Conservation (phyloP, 1,140 invertebrate species). For the Drosophila miranda region DNA sequence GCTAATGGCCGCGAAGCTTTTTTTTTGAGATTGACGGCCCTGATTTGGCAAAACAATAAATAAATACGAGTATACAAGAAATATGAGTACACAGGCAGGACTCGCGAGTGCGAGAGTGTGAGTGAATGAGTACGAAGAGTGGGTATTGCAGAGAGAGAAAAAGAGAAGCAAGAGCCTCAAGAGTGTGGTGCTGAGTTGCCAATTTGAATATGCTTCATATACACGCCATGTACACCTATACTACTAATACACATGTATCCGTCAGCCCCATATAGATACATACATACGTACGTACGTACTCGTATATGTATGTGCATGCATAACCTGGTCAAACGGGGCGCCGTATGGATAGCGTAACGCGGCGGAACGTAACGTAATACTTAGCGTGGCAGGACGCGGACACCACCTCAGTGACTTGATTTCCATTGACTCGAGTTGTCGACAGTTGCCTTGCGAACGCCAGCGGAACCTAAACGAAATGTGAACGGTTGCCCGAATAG, state of each 20-base stretch:
- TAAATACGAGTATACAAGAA: slow-evolving; percentile 58
- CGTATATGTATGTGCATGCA: slow-evolving; percentile 8
- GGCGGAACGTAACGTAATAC: slow-evolving; percentile 45
- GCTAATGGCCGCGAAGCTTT: slow-evolving; percentile 64
- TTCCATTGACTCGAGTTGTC: slow-evolving; percentile 22
- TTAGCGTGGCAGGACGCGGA: slow-evolving; percentile 22
- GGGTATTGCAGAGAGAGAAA: slow-evolving; percentile 16
- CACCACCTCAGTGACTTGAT: slow-evolving; percentile 6
- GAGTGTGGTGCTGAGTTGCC: slow-evolving; percentile 51
- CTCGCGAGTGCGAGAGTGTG: not conserved
- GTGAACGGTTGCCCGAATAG: slow-evolving; percentile 28
- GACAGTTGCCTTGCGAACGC: slow-evolving; percentile 69
- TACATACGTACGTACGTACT: not conserved
- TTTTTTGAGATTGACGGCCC: slow-evolving; percentile 57
- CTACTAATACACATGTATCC: not conserved
- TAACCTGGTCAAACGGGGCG: slow-evolving; percentile 44
- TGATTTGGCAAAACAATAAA: slow-evolving; percentile 73
- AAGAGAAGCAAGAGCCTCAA: no score
- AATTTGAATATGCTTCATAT: slow-evolving; percentile 74
- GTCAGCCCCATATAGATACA: no score
- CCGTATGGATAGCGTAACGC: slow-evolving; percentile 57
- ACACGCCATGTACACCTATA: slow-evolving; percentile 30
- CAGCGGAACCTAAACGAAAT: slow-evolving; percentile 67
- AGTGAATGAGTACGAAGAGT: slow-evolving; percentile 9
- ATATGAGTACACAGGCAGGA: slow-evolving; percentile 17